Evolutionary conservation across 2,888 invertebrate species (phyloP).

Genomic region (Trilocha varians): DNA sequence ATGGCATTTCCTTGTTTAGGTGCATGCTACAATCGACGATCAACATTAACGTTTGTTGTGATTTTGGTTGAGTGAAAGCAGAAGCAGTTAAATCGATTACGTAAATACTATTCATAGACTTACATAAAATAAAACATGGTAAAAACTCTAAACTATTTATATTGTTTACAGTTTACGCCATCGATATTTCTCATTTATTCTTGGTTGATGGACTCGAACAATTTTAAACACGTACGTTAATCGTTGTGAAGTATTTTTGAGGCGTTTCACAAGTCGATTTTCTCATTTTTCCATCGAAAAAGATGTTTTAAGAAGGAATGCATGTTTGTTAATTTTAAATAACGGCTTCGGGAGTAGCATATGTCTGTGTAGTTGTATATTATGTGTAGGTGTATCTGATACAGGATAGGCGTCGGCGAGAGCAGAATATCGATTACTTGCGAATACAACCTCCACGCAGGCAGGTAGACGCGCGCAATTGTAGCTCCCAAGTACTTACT

Average conservation of each 20-base stretch:
- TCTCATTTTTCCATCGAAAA: neutral
- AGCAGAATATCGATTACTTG: conserved; percentile 51
- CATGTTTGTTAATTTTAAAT: no score
- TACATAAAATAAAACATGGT: neutral
- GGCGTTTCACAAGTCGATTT: neutral
- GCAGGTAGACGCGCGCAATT: conserved; percentile 1
- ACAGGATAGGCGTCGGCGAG: conserved; percentile 21
- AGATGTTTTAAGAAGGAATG: neutral
- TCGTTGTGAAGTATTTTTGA: neutral
- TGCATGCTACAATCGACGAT: conserved; percentile 25
- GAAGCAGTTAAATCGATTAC: neutral
- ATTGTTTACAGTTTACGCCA: neutral
- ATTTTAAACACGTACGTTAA: neutral
- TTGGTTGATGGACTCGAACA: neutral
- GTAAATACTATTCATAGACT: neutral
- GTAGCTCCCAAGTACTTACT: neutral
- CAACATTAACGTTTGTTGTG: conserved; percentile 19
- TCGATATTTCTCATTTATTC: neutral
- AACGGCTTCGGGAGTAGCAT: no score
- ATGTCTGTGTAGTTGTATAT: no score
- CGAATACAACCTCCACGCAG: neutral
- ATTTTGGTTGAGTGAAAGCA: neutral
- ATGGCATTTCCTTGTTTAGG: conserved; percentile 50
- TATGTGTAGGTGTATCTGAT: neutral
- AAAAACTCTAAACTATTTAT: neutral